phyloP scores from a whole-genome alignment of 1,140 invertebrate species.

The Elymnias hypermnestra region DNA sequence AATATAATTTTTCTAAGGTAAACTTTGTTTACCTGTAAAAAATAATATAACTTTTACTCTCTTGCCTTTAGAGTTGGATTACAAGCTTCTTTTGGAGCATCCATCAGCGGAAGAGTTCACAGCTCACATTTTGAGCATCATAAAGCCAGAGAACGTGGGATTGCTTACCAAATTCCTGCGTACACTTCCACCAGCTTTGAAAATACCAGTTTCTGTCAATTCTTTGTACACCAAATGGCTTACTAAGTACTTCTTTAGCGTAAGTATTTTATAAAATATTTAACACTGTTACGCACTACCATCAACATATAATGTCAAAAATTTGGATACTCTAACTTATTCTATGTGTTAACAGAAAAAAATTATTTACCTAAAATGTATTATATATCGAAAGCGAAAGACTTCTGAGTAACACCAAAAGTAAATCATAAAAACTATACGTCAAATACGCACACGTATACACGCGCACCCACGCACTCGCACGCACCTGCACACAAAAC shows the following conservation, averaged over 20 bases:
- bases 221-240: slow-evolving; percentile 54
- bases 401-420: too few relatives aligned
- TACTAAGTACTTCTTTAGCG: slow-evolving; percentile 53
- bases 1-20: too few relatives aligned
- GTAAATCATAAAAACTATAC: too few relatives aligned
- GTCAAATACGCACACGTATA: too few relatives aligned
- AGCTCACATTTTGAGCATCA: slow-evolving; percentile 30
- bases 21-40: too few relatives aligned
- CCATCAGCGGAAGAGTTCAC: slow-evolving; percentile 25
- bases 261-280: slow-evolving; percentile 33
- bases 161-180: slow-evolving; percentile 52
- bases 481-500: too few relatives aligned
- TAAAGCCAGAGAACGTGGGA: slow-evolving; percentile 45
- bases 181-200: slow-evolving; percentile 42
- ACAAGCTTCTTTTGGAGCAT: slow-evolving; percentile 49
- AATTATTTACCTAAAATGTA: neutral
- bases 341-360: too few relatives aligned
- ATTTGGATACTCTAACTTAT: too few relatives aligned
- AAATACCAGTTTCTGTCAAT: slow-evolving; percentile 36
- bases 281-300: too few relatives aligned
- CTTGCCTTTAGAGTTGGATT: slow-evolving; percentile 46
- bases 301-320: too few relatives aligned
- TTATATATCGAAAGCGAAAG: too few relatives aligned
- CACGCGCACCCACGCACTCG: too few relatives aligned
- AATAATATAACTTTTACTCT: neutral